Conservation (phyloP, 2,113 vertebrate genomes). For the Cinclus mexicanus region DNA sequence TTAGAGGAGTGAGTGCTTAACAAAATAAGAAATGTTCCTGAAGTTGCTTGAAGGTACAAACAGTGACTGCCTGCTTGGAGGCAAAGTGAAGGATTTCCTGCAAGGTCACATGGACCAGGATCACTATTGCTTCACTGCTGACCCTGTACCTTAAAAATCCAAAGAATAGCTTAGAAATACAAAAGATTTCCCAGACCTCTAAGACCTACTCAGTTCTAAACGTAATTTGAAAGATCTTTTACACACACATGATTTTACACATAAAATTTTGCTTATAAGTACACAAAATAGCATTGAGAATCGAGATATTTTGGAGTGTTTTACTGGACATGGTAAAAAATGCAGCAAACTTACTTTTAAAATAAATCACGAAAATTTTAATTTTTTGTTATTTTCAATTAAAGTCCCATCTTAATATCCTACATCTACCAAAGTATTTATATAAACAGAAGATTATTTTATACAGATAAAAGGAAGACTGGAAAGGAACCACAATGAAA, state of each 20-base stretch:
- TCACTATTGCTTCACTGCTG: not conserved
- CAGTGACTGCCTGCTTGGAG: rapidly evolving
- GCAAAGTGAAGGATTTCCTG: not conserved
- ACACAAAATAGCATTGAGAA: not conserved
- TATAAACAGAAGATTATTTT: not conserved
- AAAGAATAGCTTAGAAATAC: not conserved
- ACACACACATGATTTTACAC: not conserved
- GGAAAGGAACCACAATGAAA: not conserved
- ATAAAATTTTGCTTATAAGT: not conserved
- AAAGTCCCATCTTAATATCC: not conserved
- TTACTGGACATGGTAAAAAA: not conserved
- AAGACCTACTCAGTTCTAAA: not conserved
- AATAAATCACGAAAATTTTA: not conserved
- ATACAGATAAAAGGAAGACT: not conserved
- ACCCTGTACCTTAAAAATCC: not conserved
- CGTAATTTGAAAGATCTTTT: not conserved
- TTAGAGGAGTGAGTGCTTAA: not conserved
- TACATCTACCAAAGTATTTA: not conserved
- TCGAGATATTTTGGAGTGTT: not conserved
- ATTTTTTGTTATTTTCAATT: not conserved
- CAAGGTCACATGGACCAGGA: rapidly evolving
- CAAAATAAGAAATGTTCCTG: not conserved
- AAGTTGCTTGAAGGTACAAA: not conserved
- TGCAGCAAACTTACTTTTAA: not conserved
- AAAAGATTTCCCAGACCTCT: not conserved